Percentiles rank a stretch among this genome's conserved stretches.
Evolutionary conservation across 2,888 invertebrate species (phyloP).

Genomic region (Chymomyza amoena): DNA sequence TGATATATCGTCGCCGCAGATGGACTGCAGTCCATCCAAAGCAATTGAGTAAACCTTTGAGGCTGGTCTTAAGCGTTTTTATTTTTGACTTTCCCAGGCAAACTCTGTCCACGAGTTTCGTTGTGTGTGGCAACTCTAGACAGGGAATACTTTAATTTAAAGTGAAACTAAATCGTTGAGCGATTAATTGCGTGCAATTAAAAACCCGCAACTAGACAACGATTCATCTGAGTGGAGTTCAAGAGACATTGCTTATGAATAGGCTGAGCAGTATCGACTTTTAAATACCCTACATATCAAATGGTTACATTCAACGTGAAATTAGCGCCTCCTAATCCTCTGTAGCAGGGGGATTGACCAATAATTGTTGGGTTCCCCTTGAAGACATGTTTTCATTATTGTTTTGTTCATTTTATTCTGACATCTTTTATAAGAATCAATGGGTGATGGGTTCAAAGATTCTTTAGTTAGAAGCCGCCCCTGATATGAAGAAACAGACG

Average conservation of each 20-base stretch:
- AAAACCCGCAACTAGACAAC: slow-evolving; percentile 33
- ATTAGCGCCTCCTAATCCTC: too few relatives aligned
- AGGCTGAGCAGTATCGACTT: neutral
- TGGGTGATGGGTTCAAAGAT: too few relatives aligned
- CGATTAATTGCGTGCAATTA: slow-evolving; percentile 66
- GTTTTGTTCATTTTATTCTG: too few relatives aligned
- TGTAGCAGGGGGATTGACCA: too few relatives aligned
- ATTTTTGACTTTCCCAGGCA: neutral
- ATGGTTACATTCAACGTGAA: neutral
- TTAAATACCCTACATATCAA: neutral
- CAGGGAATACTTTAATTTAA: neutral
- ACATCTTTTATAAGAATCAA: too few relatives aligned
- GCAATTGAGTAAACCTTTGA: too few relatives aligned
- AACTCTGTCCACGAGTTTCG: neutral
- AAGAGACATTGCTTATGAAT: slow-evolving; percentile 42
- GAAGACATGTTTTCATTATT: too few relatives aligned
- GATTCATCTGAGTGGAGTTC: slow-evolving; percentile 49
- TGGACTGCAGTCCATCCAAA: neutral
- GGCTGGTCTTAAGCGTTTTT: neutral
- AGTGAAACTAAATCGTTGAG: slow-evolving; percentile 45
- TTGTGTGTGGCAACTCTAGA: neutral
- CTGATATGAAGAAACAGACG: too few relatives aligned
- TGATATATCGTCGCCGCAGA: neutral
- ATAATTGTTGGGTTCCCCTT: too few relatives aligned
- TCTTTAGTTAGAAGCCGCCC: too few relatives aligned